Evolutionary conservation across 53 echinoderm and acorn worm species (phyloP).

Genomic region (Mesocentrotus franciscanus): DNA sequence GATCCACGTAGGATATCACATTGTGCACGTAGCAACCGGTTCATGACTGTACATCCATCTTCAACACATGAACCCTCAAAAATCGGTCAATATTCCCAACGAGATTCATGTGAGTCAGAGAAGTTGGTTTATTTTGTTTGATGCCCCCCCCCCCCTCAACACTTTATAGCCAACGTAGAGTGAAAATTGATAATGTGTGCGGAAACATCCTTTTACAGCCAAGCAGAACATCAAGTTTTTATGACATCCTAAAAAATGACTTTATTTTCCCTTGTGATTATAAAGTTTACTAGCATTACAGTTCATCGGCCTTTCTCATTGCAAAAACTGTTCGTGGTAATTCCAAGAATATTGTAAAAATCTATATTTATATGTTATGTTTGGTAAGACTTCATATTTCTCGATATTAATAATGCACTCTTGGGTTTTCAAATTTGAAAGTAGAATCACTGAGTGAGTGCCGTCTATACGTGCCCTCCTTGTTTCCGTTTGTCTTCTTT

Average conservation of each 20-base stretch:
- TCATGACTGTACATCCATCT: background rate
- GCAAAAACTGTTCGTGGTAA: background rate
- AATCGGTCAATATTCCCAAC: background rate
- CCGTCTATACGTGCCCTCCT: too few relatives aligned
- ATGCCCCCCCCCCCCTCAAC: background rate
- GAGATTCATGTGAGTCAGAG: background rate
- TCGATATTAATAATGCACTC: background rate
- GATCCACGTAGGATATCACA: background rate
- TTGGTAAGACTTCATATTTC: background rate
- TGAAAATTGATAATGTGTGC: constrained; percentile 8
- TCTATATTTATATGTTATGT: background rate
- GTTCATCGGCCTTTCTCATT: background rate
- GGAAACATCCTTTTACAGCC: constrained; percentile 36
- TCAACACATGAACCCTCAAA: background rate
- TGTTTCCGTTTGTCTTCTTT: too few relatives aligned
- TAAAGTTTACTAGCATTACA: background rate
- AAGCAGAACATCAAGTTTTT: constrained; percentile 28
- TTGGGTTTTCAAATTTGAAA: background rate
- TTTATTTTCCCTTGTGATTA: constrained; percentile 11
- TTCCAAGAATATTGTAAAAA: background rate
- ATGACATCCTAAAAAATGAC: constrained; percentile 33
- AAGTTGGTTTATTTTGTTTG: background rate
- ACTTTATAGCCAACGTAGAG: background rate
- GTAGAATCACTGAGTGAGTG: background rate
- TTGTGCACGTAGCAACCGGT: background rate